Evolutionary conservation across 2,113 vertebrate species (phyloP), one percentile per base, ranked within the genome.

Genomic region (Triplophysa rosa): DNA sequence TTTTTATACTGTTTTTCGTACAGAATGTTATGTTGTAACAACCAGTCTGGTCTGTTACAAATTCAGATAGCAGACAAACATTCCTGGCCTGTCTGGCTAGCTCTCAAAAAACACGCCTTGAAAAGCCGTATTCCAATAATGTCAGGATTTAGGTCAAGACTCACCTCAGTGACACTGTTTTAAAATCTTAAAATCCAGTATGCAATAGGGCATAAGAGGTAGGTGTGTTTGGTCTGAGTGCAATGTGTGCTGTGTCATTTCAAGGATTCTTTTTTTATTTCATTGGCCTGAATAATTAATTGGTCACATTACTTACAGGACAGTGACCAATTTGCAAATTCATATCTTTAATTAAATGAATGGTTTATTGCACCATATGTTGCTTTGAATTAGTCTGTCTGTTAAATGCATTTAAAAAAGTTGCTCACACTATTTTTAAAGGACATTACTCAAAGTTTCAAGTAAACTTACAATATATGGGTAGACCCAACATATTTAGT

Each of bases 91-190:
- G 64, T 77, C 81, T 90, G 84, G 86, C 71, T 16, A 45, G 24
- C 17, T 68, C 76, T 81, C 87, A 87, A n/a, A 85, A 79, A 82
- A 84, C 61, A 83, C 77, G 84, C 84, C 86, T 88, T 68, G 79
- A 77, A 81, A 40, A n/a, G 75, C 72, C 24, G 29, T 59, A 59
- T 56, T 40, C 26, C 81, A 61, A 29, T 68, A 17, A 64, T 24
- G 65, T 24, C 70, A 56, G 54, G 77, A 82, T 68, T 79, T 56
- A 47, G 67, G 21, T 8, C 73, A 66, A 67, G 24, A 0, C 12
- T 76, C 0, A 8, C 11, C 17, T n/a, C 26, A 33, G 1, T 29
- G 8, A 33, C 24, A 16, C 24, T 12, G 47, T 68, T 52, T 52
- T 5, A 29, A 56, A 19, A 6, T 49, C 26, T 4, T 52, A 13